Evolutionary conservation across 2,888 invertebrate species (phyloP).

Genomic region (Dicycla oo): DNA sequence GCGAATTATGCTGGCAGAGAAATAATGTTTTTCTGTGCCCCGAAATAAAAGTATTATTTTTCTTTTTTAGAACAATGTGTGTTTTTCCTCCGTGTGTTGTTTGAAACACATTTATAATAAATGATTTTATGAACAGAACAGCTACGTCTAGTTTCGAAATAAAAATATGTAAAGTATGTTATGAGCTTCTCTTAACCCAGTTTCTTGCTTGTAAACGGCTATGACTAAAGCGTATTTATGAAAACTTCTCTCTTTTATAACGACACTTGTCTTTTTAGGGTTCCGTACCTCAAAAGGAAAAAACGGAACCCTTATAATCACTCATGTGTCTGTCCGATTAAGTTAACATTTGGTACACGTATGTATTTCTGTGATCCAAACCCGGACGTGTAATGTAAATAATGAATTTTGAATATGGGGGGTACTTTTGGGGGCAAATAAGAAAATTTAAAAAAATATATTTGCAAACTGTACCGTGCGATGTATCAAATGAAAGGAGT

Average conservation of each 20-base stretch:
- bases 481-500: no score
- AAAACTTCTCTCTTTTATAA: neutral
- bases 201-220: neutral
- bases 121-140: constrained; percentile 40
- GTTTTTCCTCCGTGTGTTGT: constrained; percentile 32
- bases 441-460: no score
- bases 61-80: constrained; percentile 28
- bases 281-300: no score
- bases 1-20: constrained; percentile 12
- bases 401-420: no score
- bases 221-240: neutral
- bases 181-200: neutral
- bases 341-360: no score
- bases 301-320: no score
- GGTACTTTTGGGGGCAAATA: no score
- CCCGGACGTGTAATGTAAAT: no score
- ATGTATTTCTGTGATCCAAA: no score
- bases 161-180: constrained; percentile 15
- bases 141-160: constrained; percentile 33
- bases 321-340: no score
- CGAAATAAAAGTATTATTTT: constrained; percentile 39
- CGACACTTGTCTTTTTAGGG: neutral
- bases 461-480: no score
- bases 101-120: constrained; percentile 32
- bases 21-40: constrained; percentile 22